phyloP scores from a whole-genome alignment of 2,113 vertebrate species.

The Apteryx mantelli region DNA sequence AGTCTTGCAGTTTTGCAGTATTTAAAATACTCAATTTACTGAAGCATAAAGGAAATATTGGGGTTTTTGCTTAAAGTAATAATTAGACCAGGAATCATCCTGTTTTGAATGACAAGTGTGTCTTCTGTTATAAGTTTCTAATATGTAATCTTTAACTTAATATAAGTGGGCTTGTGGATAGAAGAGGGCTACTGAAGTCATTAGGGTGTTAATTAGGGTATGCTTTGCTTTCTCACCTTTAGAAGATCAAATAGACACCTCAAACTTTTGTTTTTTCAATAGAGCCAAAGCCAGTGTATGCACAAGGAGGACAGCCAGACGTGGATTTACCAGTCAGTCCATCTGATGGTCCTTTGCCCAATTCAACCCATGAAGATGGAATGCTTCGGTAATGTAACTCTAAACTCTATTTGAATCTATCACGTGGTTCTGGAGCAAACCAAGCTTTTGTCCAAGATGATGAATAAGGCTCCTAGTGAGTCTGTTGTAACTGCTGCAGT shows the following conservation, averaged over 20 bases:
- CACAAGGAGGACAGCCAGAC: constrained; percentile 96
- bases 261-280: constrained; percentile 9
- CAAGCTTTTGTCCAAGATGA: not conserved
- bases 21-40: not conserved
- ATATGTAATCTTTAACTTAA: not conserved
- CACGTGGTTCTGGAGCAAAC: not conserved
- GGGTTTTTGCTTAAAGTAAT: not conserved
- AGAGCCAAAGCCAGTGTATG: constrained; percentile 99
- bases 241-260: not conserved
- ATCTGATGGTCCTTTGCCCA: constrained; percentile 92
- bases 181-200: not conserved
- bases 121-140: not conserved
- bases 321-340: constrained; percentile 98
- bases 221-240: not conserved
- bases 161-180: not conserved
- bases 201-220: not conserved
- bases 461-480: not conserved
- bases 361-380: constrained; percentile 92
- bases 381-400: constrained; percentile 86
- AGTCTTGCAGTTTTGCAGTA: accelerated
- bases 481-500: not conserved
- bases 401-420: not conserved
- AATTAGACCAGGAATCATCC: not conserved
- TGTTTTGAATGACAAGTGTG: not conserved
- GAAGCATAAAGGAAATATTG: not conserved